These are phyloP conservation scores for Drosophila atripex DNA, from an alignment of 2,888 invertebrate genomes.

Conservation along the genomic window DNA sequence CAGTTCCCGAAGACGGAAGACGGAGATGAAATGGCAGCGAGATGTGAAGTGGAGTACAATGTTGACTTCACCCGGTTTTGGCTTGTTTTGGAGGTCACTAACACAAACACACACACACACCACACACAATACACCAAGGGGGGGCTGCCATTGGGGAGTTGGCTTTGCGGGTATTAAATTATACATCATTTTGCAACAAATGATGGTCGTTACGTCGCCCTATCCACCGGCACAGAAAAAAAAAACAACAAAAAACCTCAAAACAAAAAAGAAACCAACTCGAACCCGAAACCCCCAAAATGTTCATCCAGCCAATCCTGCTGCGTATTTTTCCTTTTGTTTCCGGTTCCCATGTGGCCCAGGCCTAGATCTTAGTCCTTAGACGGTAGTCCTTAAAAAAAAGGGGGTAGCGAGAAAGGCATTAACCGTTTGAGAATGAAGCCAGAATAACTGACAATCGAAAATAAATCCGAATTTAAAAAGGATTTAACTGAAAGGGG, in stretches of 20 bases:
- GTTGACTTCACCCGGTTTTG: constrained; percentile 73
- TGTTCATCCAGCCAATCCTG: constrained; percentile 3
- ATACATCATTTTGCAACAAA: constrained; percentile 81
- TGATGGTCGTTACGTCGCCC: constrained; percentile 76
- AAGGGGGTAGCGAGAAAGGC: background rate
- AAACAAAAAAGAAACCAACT: constrained; percentile 12
- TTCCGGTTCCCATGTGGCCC: constrained; percentile 9
- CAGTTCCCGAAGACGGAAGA: constrained; percentile 1
- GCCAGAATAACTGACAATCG: background rate
- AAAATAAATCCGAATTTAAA: background rate
- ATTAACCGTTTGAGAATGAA: background rate
- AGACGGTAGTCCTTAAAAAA: background rate
- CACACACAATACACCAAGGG: background rate
- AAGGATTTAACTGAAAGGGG: background rate
- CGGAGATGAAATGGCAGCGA: constrained; percentile 27
- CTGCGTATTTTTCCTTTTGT: constrained; percentile 1
- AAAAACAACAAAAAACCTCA: constrained; percentile 8
- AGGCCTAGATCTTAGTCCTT: constrained; percentile 3
- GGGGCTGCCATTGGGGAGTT: constrained; percentile 73
- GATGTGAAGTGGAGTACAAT: constrained; percentile 43
- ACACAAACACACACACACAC: constrained; percentile 11
- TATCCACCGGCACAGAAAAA: constrained; percentile 4
- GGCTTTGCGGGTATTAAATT: constrained; percentile 81
- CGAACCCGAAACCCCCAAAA: background rate
- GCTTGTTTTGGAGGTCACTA: constrained; percentile 74